Evolutionary conservation across 2,797 vertebrate species (phyloP).

Genomic region (Falco naumanni): DNA sequence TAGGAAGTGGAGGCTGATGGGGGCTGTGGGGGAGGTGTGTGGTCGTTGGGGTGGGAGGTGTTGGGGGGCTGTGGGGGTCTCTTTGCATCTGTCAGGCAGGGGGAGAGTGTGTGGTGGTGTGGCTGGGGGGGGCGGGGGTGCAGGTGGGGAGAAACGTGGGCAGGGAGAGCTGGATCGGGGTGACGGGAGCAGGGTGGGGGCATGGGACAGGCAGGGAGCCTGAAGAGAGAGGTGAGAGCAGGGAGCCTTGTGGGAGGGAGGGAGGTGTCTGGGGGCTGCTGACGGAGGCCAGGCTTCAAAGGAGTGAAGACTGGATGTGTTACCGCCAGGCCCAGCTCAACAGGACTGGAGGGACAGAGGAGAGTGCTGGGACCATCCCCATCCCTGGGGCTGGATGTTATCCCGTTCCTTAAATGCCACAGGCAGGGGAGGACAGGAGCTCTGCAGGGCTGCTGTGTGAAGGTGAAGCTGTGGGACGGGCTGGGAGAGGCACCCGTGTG

Average conservation of each 20-base stretch:
- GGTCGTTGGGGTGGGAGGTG: neutral
- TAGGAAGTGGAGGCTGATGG: too few species aligned
- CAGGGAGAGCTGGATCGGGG: neutral
- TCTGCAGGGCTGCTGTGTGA: neutral
- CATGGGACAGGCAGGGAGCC: neutral
- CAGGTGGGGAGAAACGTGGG: neutral
- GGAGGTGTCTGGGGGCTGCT: neutral
- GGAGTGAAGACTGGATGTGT: accelerated
- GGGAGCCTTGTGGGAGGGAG: neutral
- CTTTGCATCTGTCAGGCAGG: too few species aligned
- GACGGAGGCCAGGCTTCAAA: neutral
- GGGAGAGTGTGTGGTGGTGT: too few species aligned
- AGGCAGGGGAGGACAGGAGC: neutral
- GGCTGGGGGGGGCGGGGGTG: neutral
- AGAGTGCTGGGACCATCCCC: neutral
- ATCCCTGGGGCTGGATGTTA: neutral
- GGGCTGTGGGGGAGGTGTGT: neutral
- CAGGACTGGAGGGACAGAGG: accelerated
- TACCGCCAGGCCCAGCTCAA: neutral
- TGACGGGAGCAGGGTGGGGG: neutral
- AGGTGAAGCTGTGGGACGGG: neutral
- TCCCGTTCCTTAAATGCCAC: accelerated
- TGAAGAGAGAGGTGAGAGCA: too few species aligned
- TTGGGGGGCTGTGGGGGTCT: neutral
- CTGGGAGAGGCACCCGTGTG: neutral